These are phyloP conservation scores for Cricetomys ansorgei DNA, from an alignment of 2,113 vertebrate species.

Conservation along the genomic window DNA sequence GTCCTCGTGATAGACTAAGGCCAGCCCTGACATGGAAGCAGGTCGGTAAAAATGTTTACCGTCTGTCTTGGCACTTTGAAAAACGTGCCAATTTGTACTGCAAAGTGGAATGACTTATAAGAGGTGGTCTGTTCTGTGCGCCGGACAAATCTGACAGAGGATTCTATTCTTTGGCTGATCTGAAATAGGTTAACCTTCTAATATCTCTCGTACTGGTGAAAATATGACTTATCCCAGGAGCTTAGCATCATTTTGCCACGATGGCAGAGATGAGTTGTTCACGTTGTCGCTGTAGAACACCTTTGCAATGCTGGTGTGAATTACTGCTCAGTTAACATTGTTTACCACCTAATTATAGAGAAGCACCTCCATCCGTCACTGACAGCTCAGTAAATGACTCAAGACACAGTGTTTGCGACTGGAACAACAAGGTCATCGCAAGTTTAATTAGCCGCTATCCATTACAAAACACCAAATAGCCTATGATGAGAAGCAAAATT, in stretches of 20 bases:
- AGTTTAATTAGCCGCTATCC: conserved; percentile 80
- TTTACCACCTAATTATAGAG: conserved; percentile 81
- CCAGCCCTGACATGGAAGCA: neutral
- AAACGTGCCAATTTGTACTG: conserved; percentile 48
- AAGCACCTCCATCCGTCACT: conserved; percentile 74
- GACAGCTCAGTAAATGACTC: conserved; percentile 78
- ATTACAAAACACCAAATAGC: conserved; percentile 70
- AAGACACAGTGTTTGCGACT: conserved; percentile 76
- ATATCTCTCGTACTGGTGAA: conserved; percentile 30
- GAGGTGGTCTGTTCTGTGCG: neutral
- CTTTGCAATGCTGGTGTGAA: conserved; percentile 69
- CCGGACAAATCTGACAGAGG: conserved; percentile 31
- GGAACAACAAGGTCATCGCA: conserved; percentile 80
- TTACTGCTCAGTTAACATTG: conserved; percentile 82
- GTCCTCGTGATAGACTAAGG: neutral
- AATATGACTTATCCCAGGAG: conserved; percentile 35
- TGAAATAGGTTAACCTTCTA: conserved; percentile 59
- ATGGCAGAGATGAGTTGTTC: conserved; percentile 54
- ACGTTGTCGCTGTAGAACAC: conserved; percentile 62
- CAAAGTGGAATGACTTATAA: conserved; percentile 11
- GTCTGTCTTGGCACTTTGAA: conserved; percentile 28
- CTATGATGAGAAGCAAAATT: conserved; percentile 60
- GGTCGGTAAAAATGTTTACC: conserved; percentile 56
- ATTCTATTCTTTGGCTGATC: neutral
- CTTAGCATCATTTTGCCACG: conserved; percentile 53